Percentiles rank a stretch among this genome's conserved stretches.
phyloP scores from a whole-genome alignment of 2,113 vertebrate species.

The Alosa alosa region DNA sequence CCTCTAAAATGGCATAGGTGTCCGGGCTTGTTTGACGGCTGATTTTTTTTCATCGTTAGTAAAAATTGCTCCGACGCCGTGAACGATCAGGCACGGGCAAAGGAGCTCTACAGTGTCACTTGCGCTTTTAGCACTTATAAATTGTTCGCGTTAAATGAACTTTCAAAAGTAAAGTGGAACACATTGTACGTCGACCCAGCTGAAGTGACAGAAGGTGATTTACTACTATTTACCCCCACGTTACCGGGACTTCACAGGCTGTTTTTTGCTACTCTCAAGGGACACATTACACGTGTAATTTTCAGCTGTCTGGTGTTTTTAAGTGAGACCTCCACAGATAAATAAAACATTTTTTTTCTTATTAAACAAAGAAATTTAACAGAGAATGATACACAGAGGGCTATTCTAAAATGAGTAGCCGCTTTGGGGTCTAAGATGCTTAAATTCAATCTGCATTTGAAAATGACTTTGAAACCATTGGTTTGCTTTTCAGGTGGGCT shows the following conservation, averaged over 20 bases:
- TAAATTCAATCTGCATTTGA: neutral
- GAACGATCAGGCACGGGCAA: constrained; percentile 24
- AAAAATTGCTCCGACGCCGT: constrained; percentile 34
- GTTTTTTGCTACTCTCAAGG: constrained; percentile 69
- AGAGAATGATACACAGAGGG: constrained; percentile 60
- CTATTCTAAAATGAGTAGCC: constrained; percentile 32
- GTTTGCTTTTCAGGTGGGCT: neutral
- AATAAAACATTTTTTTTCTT: constrained; percentile 63
- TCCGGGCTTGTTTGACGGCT: constrained; percentile 61
- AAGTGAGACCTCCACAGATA: constrained; percentile 64
- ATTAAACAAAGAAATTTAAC: constrained; percentile 44
- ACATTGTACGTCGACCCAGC: constrained; percentile 61
- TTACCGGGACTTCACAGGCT: constrained; percentile 56
- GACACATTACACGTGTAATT: constrained; percentile 75
- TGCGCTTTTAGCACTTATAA: constrained; percentile 48
- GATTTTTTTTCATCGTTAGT: constrained; percentile 33
- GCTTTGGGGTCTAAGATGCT: neutral
- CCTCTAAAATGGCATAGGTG: constrained; percentile 48
- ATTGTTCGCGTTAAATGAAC: constrained; percentile 59
- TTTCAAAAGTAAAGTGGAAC: constrained; percentile 61
- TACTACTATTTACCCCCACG: constrained; percentile 72
- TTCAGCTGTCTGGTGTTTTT: constrained; percentile 74
- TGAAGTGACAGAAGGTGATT: constrained; percentile 70
- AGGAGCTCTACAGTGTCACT: constrained; percentile 35
- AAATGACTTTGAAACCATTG: neutral